A percentile compares a stretch with the other conserved stretches of the same genome.
phyloP scores from a whole-genome alignment of 2,113 vertebrate species.

The Fulmarus glacialis region DNA sequence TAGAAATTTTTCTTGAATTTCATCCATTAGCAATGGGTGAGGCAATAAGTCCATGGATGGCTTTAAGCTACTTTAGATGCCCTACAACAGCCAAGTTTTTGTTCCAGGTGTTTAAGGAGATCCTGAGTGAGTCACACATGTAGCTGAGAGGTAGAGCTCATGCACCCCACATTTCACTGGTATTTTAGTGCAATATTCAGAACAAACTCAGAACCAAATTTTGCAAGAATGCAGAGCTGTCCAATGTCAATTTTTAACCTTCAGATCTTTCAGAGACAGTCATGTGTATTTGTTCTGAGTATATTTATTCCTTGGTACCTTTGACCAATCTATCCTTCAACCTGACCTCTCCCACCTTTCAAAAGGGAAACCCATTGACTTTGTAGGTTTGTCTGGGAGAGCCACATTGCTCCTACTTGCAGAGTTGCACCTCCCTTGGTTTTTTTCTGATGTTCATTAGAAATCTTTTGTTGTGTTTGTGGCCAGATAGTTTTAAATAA shows the following conservation, averaged over 20 bases:
- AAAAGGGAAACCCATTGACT: not conserved
- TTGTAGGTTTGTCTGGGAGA: not conserved
- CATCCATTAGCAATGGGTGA: not conserved
- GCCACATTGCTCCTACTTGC: not conserved
- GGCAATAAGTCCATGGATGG: not conserved
- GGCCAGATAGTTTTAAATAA: not conserved
- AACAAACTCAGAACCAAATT: not conserved
- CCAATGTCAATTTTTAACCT: not conserved
- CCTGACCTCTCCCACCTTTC: not conserved
- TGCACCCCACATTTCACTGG: not conserved
- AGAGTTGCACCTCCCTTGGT: not conserved
- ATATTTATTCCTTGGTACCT: not conserved
- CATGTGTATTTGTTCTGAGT: fast-evolving
- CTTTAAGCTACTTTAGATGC: not conserved
- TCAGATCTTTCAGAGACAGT: not conserved
- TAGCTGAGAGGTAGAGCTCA: not conserved
- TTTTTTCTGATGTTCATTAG: not conserved
- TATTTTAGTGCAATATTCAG: not conserved
- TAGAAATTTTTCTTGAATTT: not conserved
- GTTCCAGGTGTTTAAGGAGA: not conserved
- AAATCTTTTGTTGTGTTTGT: not conserved
- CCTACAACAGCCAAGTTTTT: not conserved
- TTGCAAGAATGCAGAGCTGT: not conserved
- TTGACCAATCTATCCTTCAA: not conserved
- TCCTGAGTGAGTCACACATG: not conserved